These are phyloP conservation scores for Octomys mimax DNA, from an alignment of 2,797 vertebrate genomes.

Conservation along the genomic window DNA sequence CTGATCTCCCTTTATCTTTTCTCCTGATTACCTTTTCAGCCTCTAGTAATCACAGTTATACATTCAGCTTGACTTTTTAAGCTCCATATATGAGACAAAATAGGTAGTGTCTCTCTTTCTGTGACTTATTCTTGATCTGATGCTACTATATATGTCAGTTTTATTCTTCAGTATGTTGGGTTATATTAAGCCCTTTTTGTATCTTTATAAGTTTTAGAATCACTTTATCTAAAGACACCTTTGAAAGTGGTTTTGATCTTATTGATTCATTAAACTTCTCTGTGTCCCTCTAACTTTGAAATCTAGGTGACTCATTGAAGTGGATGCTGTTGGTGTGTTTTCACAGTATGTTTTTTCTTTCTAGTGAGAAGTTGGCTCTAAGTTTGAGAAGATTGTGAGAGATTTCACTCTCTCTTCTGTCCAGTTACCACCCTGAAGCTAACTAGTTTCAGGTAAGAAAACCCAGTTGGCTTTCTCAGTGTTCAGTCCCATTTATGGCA, in stretches of 20 bases:
- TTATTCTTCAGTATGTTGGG: constrained; percentile 38
- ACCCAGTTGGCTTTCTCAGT: neutral
- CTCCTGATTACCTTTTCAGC: neutral
- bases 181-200: neutral
- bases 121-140: neutral
- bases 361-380: neutral
- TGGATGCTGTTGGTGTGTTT: neutral
- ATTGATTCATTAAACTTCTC: neutral
- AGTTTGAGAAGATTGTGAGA: neutral
- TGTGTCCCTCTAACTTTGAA: constrained; percentile 9
- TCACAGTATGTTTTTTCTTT: neutral
- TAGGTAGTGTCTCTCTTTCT: neutral
- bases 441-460: constrained; percentile 41
- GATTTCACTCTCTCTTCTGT: neutral
- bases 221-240: constrained; percentile 20
- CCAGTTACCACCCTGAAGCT: neutral
- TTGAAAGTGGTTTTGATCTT: constrained; percentile 40
- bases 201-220: constrained; percentile 35
- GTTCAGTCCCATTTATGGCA: constrained; percentile 7
- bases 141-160: neutral
- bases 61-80: neutral
- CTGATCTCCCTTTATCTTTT: neutral
- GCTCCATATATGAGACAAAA: neutral
- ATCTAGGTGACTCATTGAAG: neutral
- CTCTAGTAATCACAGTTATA: neutral